A percentile compares a stretch with the other conserved stretches of the same genome.
Conservation (phyloP, 2,797 vertebrate genomes). For the Remorina albescens region DNA sequence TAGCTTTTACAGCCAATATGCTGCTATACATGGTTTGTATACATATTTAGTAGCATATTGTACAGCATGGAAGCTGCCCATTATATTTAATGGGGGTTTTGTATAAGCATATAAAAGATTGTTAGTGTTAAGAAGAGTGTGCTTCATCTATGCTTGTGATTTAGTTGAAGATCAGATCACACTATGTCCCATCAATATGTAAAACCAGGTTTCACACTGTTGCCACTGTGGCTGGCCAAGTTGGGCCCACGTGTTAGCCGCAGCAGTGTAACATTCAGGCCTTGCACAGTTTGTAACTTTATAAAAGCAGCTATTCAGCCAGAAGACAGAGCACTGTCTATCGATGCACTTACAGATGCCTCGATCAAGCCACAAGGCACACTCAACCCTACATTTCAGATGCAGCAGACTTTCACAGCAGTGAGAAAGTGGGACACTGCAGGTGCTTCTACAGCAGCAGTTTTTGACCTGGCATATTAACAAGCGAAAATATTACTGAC, state of each 20-base stretch:
- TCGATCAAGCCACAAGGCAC: conserved; percentile 30
- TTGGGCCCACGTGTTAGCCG: too few relatives aligned
- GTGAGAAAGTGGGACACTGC: conserved; percentile 28
- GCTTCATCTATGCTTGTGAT: neutral
- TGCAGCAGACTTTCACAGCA: conserved; percentile 36
- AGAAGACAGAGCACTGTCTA: conserved; percentile 8
- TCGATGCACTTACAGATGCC: conserved; percentile 30
- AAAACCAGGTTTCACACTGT: neutral
- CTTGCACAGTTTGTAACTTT: neutral
- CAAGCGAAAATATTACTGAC: neutral
- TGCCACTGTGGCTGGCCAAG: too few relatives aligned
- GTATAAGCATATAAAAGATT: neutral
- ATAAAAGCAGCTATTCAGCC: neutral
- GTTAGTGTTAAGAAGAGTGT: neutral
- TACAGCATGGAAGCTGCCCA: too few relatives aligned
- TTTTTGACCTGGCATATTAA: conserved; percentile 9
- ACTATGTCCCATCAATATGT: neutral
- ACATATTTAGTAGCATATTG: neutral
- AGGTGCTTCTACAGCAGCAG: conserved; percentile 30
- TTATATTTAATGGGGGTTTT: neutral
- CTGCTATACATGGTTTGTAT: neutral
- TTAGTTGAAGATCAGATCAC: neutral
- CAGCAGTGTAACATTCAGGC: too few relatives aligned
- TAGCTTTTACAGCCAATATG: neutral
- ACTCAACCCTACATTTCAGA: conserved; percentile 20